Conservation (phyloP, 2,113 vertebrate species). For the Pelusios castaneus region DNA sequence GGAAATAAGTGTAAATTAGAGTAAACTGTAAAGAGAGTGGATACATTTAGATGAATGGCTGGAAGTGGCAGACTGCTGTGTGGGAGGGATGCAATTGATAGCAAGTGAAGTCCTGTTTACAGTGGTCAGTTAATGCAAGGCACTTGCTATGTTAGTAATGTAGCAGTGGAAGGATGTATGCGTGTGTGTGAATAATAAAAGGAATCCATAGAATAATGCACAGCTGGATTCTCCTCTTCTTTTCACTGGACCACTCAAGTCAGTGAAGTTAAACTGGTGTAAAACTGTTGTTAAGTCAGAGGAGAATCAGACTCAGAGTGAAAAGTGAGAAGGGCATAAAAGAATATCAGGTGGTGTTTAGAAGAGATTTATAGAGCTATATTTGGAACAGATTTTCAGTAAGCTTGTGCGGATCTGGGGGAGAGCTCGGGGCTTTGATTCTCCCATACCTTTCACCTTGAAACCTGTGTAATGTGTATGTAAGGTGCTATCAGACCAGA, state of each 20-base stretch:
- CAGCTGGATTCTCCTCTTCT: neutral
- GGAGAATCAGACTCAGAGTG: neutral
- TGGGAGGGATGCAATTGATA: neutral
- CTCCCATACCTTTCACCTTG: neutral
- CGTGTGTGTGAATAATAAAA: neutral
- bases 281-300: neutral
- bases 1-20: neutral
- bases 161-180: neutral
- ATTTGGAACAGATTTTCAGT: neutral
- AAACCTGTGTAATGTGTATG: neutral
- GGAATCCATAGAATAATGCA: neutral
- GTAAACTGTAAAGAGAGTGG: neutral
- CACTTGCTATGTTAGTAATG: neutral
- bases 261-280: neutral
- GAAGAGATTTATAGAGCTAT: neutral
- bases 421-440: neutral
- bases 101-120: neutral
- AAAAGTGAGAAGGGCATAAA: neutral
- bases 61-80: neutral
- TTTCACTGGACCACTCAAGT: neutral
- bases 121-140: neutral
- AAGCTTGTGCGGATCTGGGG: neutral
- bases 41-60: neutral
- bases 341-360: neutral
- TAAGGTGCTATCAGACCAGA: neutral